Evolutionary conservation across 2,797 vertebrate species (phyloP).

Genomic region (Sparus aurata): DNA sequence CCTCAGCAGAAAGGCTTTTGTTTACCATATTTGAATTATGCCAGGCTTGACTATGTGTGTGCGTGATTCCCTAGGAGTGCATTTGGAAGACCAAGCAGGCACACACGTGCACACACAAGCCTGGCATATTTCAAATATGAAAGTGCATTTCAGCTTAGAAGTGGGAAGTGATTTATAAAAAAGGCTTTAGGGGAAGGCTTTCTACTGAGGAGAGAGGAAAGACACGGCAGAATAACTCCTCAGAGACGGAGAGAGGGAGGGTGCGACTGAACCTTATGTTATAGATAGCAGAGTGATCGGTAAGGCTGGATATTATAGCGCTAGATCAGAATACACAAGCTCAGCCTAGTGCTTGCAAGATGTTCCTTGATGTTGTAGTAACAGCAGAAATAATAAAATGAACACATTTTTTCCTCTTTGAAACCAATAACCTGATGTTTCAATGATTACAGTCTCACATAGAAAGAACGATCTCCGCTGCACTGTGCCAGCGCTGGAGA

Average conservation of each 20-base stretch:
- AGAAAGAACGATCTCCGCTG: no score
- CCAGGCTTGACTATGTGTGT: slow-evolving; percentile 24
- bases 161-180: slow-evolving; percentile 78
- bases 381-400: slow-evolving; percentile 37
- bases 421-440: slow-evolving; percentile 5
- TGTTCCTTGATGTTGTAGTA: slow-evolving; percentile 30
- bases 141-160: slow-evolving; percentile 77
- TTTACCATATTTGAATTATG: slow-evolving; percentile 60
- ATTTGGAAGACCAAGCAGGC: slow-evolving; percentile 46
- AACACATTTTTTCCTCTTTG: slow-evolving; percentile 2
- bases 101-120: slow-evolving; percentile 15
- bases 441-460: no score
- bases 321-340: slow-evolving; percentile 30
- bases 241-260: slow-evolving; percentile 62
- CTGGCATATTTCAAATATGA: slow-evolving; percentile 72
- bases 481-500: no score
- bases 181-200: slow-evolving; percentile 73
- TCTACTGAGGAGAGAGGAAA: slow-evolving; percentile 69
- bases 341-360: slow-evolving; percentile 42
- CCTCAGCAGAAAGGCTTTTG: slow-evolving; percentile 42
- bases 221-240: slow-evolving; percentile 68
- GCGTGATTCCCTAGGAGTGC: slow-evolving; percentile 38
- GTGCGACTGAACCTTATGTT: slow-evolving; percentile 59
- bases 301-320: slow-evolving; percentile 48
- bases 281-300: slow-evolving; percentile 55